Conservation (phyloP, 2,888 invertebrate genomes). For the Dolichomitus sp. region DNA sequence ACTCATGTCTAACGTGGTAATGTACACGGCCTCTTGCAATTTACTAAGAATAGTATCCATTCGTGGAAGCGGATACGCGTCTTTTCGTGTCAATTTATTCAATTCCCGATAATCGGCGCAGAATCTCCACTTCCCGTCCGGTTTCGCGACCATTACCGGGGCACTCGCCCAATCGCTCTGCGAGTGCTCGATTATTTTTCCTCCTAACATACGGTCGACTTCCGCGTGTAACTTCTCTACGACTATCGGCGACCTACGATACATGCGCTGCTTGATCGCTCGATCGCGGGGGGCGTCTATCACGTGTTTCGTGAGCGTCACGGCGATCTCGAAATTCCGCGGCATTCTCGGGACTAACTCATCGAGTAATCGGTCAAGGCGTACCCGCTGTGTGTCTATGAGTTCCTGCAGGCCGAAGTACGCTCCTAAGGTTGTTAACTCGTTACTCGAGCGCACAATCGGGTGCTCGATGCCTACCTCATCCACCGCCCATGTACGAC, state of each 20-base stretch:
- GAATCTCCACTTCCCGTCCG: neutral
- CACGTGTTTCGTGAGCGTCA: slow-evolving; percentile 12
- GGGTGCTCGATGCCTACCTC: neutral
- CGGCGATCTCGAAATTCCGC: neutral
- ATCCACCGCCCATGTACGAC: neutral
- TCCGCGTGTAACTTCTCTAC: neutral
- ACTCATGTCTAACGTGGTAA: neutral
- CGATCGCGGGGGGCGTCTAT: slow-evolving; percentile 1
- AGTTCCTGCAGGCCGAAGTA: neutral
- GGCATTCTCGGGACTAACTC: neutral
- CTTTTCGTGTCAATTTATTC: neutral
- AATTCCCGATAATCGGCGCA: neutral
- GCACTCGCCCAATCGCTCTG: neutral
- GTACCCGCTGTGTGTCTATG: neutral
- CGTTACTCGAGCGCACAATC: neutral
- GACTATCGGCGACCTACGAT: neutral
- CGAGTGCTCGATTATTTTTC: neutral
- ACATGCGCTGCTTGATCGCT: neutral
- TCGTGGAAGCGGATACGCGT: neutral
- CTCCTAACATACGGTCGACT: neutral
- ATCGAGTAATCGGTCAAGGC: neutral
- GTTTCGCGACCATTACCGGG: neutral
- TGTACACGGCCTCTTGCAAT: neutral
- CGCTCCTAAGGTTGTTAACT: neutral
- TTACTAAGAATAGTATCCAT: neutral